Evolutionary conservation across 2,797 vertebrate genomes (phyloP).

Genomic region (Cirrhinus molitorella): DNA sequence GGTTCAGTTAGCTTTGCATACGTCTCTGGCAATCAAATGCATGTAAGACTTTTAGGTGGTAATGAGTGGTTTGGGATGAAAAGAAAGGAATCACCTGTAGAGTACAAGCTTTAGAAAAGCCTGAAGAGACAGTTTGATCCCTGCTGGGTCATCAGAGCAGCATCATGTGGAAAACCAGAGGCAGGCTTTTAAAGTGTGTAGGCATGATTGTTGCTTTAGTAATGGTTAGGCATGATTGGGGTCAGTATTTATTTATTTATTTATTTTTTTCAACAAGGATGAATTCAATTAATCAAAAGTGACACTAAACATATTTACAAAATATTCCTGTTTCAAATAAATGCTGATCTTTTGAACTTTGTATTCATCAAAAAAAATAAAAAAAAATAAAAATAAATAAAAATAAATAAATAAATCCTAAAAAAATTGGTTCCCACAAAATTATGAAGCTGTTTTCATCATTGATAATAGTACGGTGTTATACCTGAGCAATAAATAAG

Average conservation of each 20-base stretch:
- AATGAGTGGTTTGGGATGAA: conserved; percentile 32
- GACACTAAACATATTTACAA: neutral
- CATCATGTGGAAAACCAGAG: conserved; percentile 47
- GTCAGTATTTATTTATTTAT: neutral
- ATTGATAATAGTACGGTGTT: neutral
- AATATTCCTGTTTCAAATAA: neutral
- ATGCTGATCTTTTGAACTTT: neutral
- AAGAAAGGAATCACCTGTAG: conserved; percentile 36
- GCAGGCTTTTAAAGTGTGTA: neutral
- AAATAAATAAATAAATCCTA: too few species aligned
- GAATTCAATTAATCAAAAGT: neutral
- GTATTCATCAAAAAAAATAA: neutral
- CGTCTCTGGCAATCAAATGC: conserved; percentile 34
- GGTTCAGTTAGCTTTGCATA: conserved; percentile 6
- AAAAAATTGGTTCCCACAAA: neutral
- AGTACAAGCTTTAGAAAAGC: neutral
- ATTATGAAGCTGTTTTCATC: neutral
- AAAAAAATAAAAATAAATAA: too few species aligned
- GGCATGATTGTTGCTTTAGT: conserved; percentile 42
- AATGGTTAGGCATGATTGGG: conserved; percentile 24
- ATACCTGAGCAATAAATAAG: neutral
- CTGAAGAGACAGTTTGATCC: conserved; percentile 21
- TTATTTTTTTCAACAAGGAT: neutral
- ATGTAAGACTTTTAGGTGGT: conserved; percentile 28
- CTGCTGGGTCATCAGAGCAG: conserved; percentile 41